These are phyloP conservation scores for Oopsacas minuta DNA, from an alignment of 37 sponge, comb jelly and placozoan species.

Conservation along the genomic window DNA sequence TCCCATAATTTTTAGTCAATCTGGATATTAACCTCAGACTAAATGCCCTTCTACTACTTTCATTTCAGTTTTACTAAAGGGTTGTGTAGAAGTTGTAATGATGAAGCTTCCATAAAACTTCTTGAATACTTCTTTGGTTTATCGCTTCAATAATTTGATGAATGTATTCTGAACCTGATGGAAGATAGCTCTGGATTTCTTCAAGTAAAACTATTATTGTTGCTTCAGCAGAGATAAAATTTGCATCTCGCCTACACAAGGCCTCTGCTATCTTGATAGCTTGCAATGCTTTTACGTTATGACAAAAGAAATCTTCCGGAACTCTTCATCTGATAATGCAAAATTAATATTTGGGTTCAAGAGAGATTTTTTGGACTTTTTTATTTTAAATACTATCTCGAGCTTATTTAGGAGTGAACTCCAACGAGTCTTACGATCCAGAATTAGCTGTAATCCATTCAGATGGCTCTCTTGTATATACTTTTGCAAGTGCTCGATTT, in stretches of 20 bases:
- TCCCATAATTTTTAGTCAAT: not conserved
- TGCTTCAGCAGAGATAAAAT: conserved; percentile 19
- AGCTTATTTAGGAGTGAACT: conserved; percentile 18
- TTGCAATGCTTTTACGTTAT: not conserved
- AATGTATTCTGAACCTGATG: conserved; percentile 19
- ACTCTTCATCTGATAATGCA: not conserved
- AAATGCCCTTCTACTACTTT: not conserved
- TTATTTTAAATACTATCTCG: not conserved
- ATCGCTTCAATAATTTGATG: conserved; percentile 17
- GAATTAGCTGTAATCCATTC: no score
- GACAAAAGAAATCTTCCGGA: not conserved
- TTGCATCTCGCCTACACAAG: conserved; percentile 11
- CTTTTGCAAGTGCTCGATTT: no score
- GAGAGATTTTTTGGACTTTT: not conserved
- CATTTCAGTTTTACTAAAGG: conserved; percentile 3
- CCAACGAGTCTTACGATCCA: no score
- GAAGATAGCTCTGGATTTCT: conserved; percentile 4
- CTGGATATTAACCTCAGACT: not conserved
- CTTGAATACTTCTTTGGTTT: conserved; percentile 20
- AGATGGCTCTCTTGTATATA: no score
- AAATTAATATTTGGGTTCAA: not conserved
- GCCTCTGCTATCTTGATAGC: conserved; percentile 19
- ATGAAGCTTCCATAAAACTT: conserved; percentile 10
- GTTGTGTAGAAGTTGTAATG: conserved; percentile 1
- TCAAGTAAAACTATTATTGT: not conserved